Base-by-base conservation (phyloP, 2,797 vertebrate species). In the Tachyglossus aculeatus region DNA sequence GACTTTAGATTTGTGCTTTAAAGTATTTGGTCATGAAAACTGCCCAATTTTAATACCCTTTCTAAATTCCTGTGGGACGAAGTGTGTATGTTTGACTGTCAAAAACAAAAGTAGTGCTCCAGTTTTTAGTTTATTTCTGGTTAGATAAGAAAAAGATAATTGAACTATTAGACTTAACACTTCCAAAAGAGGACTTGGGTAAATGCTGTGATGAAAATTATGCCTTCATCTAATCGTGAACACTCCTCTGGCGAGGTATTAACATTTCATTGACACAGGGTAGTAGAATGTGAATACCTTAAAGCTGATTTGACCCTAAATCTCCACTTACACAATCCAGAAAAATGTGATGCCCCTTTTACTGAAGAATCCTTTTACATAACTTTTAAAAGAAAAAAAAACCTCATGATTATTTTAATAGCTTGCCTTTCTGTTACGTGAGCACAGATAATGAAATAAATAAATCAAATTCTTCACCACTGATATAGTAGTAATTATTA, bases 61-160 rank as follows among this genome's bases (percentile, higher is more conserved):
- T 81, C 62, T 62, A 48, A 15, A 67, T 86, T 82, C 76, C 48
- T 76, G 50, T 29, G 31, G 68, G 71, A 72, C 67, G 71, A 82
- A 76, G 31, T 64, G 59, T 62, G 2, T 74, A 34, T 64, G 22
- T 68, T 54, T 32, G 13, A 43, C 61, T 58, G 31, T 39, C 41
- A 55, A 64, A 79, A 63, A 58, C 7, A 82, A 37, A 83, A 88
- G 57, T 12, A 4, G 18, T 71, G 45, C 44, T 85, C 81, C 58
- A 36, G 79, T 76, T 83, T 71, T 47, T 56, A 4, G 29, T 71
- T 87, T 68, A 48, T 75, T 85, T 71, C 55, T 37, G 53, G 15
- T 22, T 39, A 74, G 27, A 50, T 63, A 40, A 1, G 57, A 53
- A 55, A 50, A 33, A 53, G 40, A 5, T 56, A 51, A 67, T 65